A percentile compares a stretch with the other conserved stretches of the same genome.
phyloP scores from a whole-genome alignment of 2,113 vertebrate species.

The Bucco capensis region DNA sequence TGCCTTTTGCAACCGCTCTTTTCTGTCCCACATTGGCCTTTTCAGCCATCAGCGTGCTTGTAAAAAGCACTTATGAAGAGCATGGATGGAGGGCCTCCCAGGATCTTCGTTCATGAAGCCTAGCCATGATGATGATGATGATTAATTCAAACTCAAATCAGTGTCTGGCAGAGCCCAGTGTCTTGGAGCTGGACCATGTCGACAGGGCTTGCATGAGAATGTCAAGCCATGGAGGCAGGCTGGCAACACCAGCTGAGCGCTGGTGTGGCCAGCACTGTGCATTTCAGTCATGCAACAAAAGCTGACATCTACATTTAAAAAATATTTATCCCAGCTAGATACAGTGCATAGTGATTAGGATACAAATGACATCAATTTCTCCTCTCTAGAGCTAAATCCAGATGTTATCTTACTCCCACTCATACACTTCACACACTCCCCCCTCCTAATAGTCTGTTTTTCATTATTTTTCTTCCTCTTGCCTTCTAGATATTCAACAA shows the following conservation, averaged over 20 bases:
- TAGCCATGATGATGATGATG: too few species aligned
- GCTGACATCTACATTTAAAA: neutral
- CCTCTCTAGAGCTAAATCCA: neutral
- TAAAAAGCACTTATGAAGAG: too few species aligned
- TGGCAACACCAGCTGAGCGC: neutral
- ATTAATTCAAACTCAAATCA: neutral
- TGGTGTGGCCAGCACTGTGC: neutral
- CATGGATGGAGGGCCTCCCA: too few species aligned
- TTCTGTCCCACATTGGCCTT: too few species aligned
- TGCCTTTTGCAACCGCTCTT: too few species aligned
- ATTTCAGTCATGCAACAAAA: neutral
- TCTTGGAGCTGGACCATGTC: too few species aligned
- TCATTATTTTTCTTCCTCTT: neutral
- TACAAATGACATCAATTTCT: neutral
- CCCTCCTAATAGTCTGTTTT: neutral
- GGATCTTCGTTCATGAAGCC: too few species aligned
- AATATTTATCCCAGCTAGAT: neutral
- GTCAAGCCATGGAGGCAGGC: too few species aligned
- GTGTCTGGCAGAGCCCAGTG: neutral
- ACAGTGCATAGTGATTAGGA: neutral
- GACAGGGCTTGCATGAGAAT: too few species aligned
- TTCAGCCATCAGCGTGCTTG: too few species aligned
- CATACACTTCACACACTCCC: neutral
- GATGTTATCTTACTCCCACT: neutral
- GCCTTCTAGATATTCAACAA: neutral